phyloP scores from a whole-genome alignment of 1,140 invertebrate species.

The Drosophila obscura region DNA sequence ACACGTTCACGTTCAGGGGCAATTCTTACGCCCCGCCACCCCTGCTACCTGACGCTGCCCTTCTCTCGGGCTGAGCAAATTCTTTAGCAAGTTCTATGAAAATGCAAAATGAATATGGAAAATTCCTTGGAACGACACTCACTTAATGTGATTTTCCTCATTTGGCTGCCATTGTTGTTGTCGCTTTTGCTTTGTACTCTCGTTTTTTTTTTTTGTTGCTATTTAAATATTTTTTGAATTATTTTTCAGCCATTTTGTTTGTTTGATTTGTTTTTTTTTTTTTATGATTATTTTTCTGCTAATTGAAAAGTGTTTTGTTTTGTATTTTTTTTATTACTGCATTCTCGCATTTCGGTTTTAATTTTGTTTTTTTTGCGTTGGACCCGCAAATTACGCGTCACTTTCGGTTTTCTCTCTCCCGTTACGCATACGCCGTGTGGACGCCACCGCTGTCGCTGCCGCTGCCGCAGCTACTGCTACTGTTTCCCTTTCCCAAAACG shows the following conservation, averaged over 20 bases:
- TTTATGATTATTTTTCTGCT: constrained; percentile 40
- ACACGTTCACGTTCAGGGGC: constrained; percentile 80
- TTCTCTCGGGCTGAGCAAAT: neutral
- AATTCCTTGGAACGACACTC: constrained; percentile 40
- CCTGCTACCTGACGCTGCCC: neutral
- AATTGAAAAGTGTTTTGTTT: constrained; percentile 21
- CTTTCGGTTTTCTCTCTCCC: constrained; percentile 76
- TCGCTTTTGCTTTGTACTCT: constrained; percentile 56
- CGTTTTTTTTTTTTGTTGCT: constrained; percentile 38
- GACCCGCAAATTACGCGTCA: constrained; percentile 77
- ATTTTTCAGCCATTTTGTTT: constrained; percentile 18
- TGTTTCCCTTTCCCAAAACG: too few relatives aligned
- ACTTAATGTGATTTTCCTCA: constrained; percentile 40
- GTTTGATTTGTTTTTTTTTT: neutral
- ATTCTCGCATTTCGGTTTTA: constrained; percentile 13
- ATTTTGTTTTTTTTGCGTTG: constrained; percentile 31
- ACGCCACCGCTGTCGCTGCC: constrained; percentile 17
- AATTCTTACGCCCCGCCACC: constrained; percentile 17
- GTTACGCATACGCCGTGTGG: constrained; percentile 78
- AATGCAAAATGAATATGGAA: neutral
- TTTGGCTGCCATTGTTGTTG: constrained; percentile 42
- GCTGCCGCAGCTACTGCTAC: constrained; percentile 7
- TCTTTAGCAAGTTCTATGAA: neutral
- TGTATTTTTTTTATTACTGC: constrained; percentile 1
- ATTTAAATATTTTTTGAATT: constrained; percentile 26